Base-by-base conservation (phyloP, 2,797 vertebrate genomes). In the Bradypodion ventrale region DNA sequence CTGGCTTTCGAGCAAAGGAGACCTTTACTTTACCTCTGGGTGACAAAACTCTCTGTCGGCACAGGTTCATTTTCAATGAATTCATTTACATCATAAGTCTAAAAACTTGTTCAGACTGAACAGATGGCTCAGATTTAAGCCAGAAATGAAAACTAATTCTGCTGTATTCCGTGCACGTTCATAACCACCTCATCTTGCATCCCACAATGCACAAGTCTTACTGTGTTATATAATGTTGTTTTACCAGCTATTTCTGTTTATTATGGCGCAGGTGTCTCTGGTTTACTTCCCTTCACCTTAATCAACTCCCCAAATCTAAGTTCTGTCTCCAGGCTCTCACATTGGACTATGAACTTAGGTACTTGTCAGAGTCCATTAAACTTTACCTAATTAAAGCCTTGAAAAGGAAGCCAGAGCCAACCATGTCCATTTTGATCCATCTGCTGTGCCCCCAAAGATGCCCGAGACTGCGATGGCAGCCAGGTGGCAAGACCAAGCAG, bases 161-260 rank as follows among this genome's bases (percentile, higher is more conserved):
- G 35, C 63, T 8, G 29, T 74, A 23, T 32, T 46, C 76, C 83
- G 84, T 76, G 87, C 87, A 65, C 85, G 74, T 60, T 83, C 49
- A 46, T 19, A 76, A 37, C 8, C 32, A 73, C 78, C 83, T 79
- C 63, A 52, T 70, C 37, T 42, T 89, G 74, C 44, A 77, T 87
- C 72, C 62, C 85, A 85, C 82, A 69, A 42, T 49, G 76, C 63
- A 82, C 32, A 15, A 35, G 80, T 80, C 73, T 80, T 62, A 19
- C 46, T 63, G 83, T 84, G 40, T 72, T 49, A 63, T 89, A 25
- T 73, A n/a, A 70, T 70, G 2, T n/a, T n/a, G n/a, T n/a, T 87
- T 86, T 23, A 0, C 16, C 27, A 25, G 2, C 72, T 2, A 0
- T 10, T 74, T 83, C 59, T 52, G 59, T n/a, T 27, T 21, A 25